phyloP scores from a whole-genome alignment of 92 coral and sea anemone genomes.

The Meandrina meandrites region DNA sequence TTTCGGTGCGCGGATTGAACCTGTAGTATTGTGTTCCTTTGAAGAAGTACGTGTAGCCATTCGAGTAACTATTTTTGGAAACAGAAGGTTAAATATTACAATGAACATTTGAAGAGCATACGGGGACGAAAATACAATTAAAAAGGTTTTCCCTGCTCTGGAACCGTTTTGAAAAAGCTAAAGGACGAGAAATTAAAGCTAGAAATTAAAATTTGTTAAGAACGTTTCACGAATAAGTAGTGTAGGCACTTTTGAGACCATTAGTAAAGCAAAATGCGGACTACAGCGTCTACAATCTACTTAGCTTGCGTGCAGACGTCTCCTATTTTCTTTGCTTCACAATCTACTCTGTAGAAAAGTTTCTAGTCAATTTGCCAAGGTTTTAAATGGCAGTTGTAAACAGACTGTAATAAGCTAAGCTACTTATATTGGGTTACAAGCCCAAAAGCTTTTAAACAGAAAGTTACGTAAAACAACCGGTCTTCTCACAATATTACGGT shows the following conservation, averaged over 20 bases:
- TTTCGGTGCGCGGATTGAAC: slow-evolving; percentile 56
- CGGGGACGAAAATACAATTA: too few species aligned
- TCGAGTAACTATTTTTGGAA: slow-evolving; percentile 63
- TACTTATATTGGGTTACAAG: too few species aligned
- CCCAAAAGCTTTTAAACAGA: not conserved
- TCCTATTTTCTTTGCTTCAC: too few species aligned
- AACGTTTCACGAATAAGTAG: not conserved
- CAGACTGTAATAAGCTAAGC: not conserved
- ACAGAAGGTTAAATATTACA: not conserved
- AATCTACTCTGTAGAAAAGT: not conserved
- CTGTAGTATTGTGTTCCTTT: slow-evolving; percentile 81
- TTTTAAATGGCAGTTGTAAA: not conserved
- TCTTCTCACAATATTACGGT: not conserved
- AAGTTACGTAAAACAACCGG: not conserved
- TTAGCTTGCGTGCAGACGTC: too few species aligned
- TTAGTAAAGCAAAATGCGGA: too few species aligned
- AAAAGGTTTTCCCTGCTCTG: not conserved
- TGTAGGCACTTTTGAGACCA: too few species aligned
- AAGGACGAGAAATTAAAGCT: not conserved
- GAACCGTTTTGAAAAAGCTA: not conserved
- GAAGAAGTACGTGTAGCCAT: slow-evolving; percentile 93
- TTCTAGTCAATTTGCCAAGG: not conserved
- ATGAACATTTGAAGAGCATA: too few species aligned
- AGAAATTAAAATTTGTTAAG: not conserved
- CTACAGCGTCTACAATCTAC: not conserved